Evolutionary conservation across 1,140 invertebrate species (phyloP).

Genomic region (Holotrichia oblita): DNA sequence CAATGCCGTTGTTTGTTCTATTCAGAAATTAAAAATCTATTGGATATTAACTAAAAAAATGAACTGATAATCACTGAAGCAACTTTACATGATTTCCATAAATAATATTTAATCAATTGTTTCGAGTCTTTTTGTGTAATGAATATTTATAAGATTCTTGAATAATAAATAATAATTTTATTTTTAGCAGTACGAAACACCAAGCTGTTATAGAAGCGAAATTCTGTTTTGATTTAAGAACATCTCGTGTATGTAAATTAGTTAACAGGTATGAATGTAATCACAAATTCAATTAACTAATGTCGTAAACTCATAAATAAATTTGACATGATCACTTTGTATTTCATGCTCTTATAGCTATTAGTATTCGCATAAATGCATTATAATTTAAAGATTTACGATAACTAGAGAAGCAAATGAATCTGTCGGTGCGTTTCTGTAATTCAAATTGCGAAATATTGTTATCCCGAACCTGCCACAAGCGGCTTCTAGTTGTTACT

Average conservation of each 20-base stretch:
- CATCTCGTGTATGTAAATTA: background rate
- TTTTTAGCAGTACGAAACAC: too few species aligned
- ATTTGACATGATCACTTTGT: background rate
- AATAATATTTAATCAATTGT: too few species aligned
- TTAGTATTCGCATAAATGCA: background rate
- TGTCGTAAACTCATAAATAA: background rate
- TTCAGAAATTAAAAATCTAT: too few species aligned
- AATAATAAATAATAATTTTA: too few species aligned
- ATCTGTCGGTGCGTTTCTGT: background rate
- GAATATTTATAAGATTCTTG: too few species aligned
- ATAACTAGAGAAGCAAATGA: constrained; percentile 8
- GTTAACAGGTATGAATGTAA: background rate
- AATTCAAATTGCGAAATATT: background rate
- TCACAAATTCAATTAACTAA: background rate
- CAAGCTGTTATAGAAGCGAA: too few species aligned
- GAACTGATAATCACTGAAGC: too few species aligned
- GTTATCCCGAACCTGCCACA: background rate
- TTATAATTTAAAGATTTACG: background rate
- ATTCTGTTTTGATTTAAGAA: background rate
- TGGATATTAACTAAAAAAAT: too few species aligned
- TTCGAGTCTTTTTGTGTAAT: too few species aligned
- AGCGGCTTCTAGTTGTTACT: constrained; percentile 2
- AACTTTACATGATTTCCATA: too few species aligned
- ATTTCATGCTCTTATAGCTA: background rate
- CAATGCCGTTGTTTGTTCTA: too few species aligned